Base-by-base conservation (phyloP, 2,797 vertebrate genomes). In the Echiichthys vipera region DNA sequence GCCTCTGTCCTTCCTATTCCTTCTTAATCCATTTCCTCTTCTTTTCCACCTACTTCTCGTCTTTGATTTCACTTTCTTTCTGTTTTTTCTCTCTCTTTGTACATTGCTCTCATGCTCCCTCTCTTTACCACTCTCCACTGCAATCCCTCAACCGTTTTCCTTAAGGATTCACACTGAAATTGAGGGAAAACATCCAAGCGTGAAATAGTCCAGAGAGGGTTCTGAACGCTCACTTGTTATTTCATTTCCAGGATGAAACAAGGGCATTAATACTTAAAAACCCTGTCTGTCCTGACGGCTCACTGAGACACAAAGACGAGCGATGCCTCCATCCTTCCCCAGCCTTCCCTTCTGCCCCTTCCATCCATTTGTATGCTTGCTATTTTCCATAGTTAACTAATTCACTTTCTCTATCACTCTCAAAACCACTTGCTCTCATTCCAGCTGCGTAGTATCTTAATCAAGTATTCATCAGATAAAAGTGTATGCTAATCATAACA, bases 211-310 rank as follows among this genome's bases (percentile, higher is more conserved):
- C 91, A 84, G 84, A 85, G 89, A 90, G 86, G 71, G 62, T 83
- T 85, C 83, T 84, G 88, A 88, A 89, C 43, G 66, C 81, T 87
- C 77, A 79, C 81, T 92, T 91, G 87, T 91, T 90, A 91, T 91
- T 92, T 91, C 80, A 92, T 91, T 92, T 90, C 83, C 85, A 84
- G 79, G 81, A 87, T 87, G 90, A 89, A 92, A 90, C 88, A 90
- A 90, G 84, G 81, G 74, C 88, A 91, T 92, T 89, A 92, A 92
- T 91, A 92, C 88, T 90, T 92, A 84, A 92, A 88, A 91, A 77
- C 65, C 80, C 61, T 64, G 55, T 83, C 78, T 85, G 71, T 83
- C 83, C 72, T 76, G 77, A 76, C 46, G 36, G 78, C 63, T 83
- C 64, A 69, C 51, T 30, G 66, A 81, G 71, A 85, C 77, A 58